Base-by-base conservation (phyloP, 2,797 vertebrate species). In the Morus bassanus region DNA sequence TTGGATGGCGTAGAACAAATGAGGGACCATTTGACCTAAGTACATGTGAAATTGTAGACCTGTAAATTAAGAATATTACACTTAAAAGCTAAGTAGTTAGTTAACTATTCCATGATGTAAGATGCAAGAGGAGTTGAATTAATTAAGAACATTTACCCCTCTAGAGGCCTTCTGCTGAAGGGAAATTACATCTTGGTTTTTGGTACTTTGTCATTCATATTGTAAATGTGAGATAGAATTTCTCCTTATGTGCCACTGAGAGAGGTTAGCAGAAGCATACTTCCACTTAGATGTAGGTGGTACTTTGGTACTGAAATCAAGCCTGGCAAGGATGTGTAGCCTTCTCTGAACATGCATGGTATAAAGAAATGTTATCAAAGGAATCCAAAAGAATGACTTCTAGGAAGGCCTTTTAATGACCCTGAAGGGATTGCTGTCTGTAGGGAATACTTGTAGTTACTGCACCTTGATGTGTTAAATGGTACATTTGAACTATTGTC, bases 381-480 rank as follows among this genome's bases (percentile, higher is more conserved):
- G 54, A 65, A 43, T 27, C 31, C 1, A 39, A 70, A 86, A 60
- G 68, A 60, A 21, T 39, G 54, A 59, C 59, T 94, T 46, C 69
- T 63, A 22, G 68, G 82, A 68, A 82, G 48, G 22, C 24, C 72
- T 85, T 95, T 89, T 84, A 95, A 91, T 92, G 89, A 91, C 84
- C 85, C 86, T 57, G 90, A 91, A 77, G 92, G 91, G 87, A 51
- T 75, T 59, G 87, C 59, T 86, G 53, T 69, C 69, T 63, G 78
- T 48, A 27, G 89, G 83, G 76, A 78, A 41, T 67, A 63, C 16
- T 4, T 9, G 23, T 6, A 74, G 89, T 41, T 76, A n/a, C 88
- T 78, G 70, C 56, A 72, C 88, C 91, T 94, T 65, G 61, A 30
- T 75, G 86, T 95, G 88, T 84, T 96, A 95, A 95, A 77, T 73